Base-by-base conservation (phyloP, 1,140 invertebrate species). In the Nixonia krombeini region DNA sequence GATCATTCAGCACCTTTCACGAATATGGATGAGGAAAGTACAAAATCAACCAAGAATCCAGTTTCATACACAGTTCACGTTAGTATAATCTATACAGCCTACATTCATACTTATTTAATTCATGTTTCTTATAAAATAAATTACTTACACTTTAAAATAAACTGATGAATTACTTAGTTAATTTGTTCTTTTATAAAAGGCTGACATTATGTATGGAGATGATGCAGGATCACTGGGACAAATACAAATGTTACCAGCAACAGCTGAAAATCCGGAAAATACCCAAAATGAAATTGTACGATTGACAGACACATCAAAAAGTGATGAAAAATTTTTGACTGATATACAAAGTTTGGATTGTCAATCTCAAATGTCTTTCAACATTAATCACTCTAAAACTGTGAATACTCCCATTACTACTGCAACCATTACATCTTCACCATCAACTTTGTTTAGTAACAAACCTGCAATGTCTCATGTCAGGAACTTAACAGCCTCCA, bases 291-390 rank as follows among this genome's bases (percentile, higher is more conserved):
- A 78, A n/a, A 82, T 70, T 6, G 80, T 81, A 0, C 73, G 75
- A 42, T 41, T 83, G 6, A 82, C 78, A 1, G 80, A 84, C 33
- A 82, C 81, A 12, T 78, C 80, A 0, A 78, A 82, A 40, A 80
- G 76, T 26, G 76, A 59, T 35, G 79, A 77, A 0, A 74, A 76
- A 44, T 65, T 79, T 12, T 53, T 75, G 4, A 65, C 49, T 4
- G 84, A 83, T 61, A 81, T 82, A 16, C 75, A 74, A 41, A 84
- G 82, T 72, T 81, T 81, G 2, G 83, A 85, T 41, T 84, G 80
- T 65, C 82, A 79, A 10, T 75, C 82, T 3, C 56, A 73, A 46
- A 77, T 81, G 4, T 77, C 81, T 4, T 61, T 50, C 1, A 62
- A 70, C 12, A 23, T 50, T 12, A 41, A 42, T 17, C 53, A 47